These are phyloP conservation scores for Epinephelus cyanopodus DNA, from an alignment of 2,113 vertebrate species.

Conservation along the genomic window DNA sequence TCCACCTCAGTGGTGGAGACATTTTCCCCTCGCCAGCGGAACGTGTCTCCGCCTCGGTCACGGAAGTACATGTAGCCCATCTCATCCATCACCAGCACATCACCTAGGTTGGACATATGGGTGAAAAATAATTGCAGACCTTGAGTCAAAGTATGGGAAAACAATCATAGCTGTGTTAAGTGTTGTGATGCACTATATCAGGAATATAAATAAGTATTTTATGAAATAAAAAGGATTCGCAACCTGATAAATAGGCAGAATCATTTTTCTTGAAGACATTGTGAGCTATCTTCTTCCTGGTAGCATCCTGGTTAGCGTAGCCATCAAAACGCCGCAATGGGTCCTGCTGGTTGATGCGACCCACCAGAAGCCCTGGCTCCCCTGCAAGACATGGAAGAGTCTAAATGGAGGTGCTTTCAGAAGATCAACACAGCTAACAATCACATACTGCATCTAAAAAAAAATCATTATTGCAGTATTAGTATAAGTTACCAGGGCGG, in stretches of 20 bases:
- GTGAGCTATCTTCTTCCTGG: slow-evolving; percentile 89
- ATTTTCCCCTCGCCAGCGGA: slow-evolving; percentile 94
- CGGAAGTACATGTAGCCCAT: slow-evolving; percentile 95
- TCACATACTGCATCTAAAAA: background rate
- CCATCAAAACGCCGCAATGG: slow-evolving; percentile 92
- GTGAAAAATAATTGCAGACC: background rate
- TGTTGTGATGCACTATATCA: too few species aligned
- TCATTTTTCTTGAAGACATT: slow-evolving; percentile 91
- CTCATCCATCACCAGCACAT: slow-evolving; percentile 94
- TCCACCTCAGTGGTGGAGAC: slow-evolving; percentile 94
- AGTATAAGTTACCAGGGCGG: slow-evolving; percentile 83
- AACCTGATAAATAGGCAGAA: slow-evolving; percentile 92
- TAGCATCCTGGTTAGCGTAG: slow-evolving; percentile 90
- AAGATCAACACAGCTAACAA: background rate
- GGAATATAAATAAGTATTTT: background rate
- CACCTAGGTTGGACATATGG: slow-evolving; percentile 79
- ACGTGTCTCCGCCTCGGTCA: slow-evolving; percentile 92
- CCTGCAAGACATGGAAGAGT: slow-evolving; percentile 54
- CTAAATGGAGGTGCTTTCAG: background rate
- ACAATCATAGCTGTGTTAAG: background rate
- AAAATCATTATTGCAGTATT: background rate
- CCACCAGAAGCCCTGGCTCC: slow-evolving; percentile 89
- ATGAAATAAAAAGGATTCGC: background rate
- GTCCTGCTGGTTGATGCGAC: slow-evolving; percentile 91
- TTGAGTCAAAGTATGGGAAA: background rate